Base-by-base conservation (phyloP, 2,888 invertebrate genomes). In the Arctia plantaginis region DNA sequence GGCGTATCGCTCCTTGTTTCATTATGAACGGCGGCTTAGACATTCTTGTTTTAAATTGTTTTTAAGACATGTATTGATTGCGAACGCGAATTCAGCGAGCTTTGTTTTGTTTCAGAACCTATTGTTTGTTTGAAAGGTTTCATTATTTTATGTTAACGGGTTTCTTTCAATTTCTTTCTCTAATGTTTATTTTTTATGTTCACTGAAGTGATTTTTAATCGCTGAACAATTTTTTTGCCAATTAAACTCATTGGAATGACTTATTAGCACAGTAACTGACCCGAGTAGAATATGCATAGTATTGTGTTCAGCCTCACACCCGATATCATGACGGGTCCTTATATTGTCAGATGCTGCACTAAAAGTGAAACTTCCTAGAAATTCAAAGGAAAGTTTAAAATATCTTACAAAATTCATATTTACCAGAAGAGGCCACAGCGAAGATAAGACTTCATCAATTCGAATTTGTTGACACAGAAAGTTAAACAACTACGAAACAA, bases 1-100 rank as follows among this genome's bases (percentile, higher is more conserved):
- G 87, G 87, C 85, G 80, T 79, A 71, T 3, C 75, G 66, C 44
- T 77, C 66, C 76, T 92, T 92, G 93, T 93, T 92, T 90, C 90
- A 87, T 89, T 66, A 76, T 88, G 88, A 78, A 83, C 80, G 82
- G 85, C 64, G 88, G 86, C 85, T 87, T 86, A 84, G 85, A 87
- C 87, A 89, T 82, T 86, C 83, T 77, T 80, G 83, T 86, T 87
- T 83, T 82, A 86, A 90, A 92, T 90, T 91, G 91, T 92, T 92
- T 85, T 91, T 88, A 78, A 83, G 90, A 91, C 90, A 89, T 85
- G 83, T 92, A 93, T 93, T 91, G 93, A 93, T 92, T 91, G 86
- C 85, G 72, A 78, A 80, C 74, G 77, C 75, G 74, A 83, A 83
- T 87, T 88, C 86, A 81, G 85, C 82, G 76, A 82, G 78, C 76